Evolutionary conservation across 1,140 invertebrate genomes (phyloP), one percentile per base, ranked within the genome.

Genomic region (Caenorhabditis brenneri): DNA sequence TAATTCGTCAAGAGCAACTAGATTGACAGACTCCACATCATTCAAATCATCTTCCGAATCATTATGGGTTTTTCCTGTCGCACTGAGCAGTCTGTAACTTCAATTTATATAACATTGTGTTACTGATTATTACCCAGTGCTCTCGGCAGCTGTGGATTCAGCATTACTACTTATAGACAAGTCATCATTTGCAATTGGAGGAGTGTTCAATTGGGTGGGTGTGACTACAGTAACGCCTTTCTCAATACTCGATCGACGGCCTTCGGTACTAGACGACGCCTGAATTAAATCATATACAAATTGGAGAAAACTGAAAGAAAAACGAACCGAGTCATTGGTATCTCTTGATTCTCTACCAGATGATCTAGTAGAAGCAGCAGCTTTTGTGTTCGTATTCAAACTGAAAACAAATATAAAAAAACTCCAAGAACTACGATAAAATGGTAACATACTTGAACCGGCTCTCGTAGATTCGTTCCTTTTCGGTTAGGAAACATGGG

Each of bases 401-500:
- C 81, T 65, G 55, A 33, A 42, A 65, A 16, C 39, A 65, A 19
- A 5, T 19, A 29, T 4, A 58, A 60, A n/a, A 4, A 22, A 19
- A 10, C 5, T 9, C 12, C n/a, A 42, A 6, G 2, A 36, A 53
- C 3, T 39, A 39, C 2, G 1, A 0, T 53, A 24, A 74, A 53
- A 78, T n/a, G n/a, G n/a, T n/a, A n/a, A 49, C 48, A 15, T 16
- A 80, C 82, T 83, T 79, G 49, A 74, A 74, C 24, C 89, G 60
- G 16, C 55, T 86, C 80, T 90, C 89, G 80, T 90, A 90, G 49
- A 90, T 90, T n/a, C 87, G 60, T 78, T 90, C 89, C 78, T 90
- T 90, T 49, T 90, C 90, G 5, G 90, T 90, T 31, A 87, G 86
- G 80, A 90, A 91, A 69, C 89, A 90, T 6, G 89, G 89, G 81